Base-by-base conservation (phyloP, 2,797 vertebrate genomes). In the Esox lucius region DNA sequence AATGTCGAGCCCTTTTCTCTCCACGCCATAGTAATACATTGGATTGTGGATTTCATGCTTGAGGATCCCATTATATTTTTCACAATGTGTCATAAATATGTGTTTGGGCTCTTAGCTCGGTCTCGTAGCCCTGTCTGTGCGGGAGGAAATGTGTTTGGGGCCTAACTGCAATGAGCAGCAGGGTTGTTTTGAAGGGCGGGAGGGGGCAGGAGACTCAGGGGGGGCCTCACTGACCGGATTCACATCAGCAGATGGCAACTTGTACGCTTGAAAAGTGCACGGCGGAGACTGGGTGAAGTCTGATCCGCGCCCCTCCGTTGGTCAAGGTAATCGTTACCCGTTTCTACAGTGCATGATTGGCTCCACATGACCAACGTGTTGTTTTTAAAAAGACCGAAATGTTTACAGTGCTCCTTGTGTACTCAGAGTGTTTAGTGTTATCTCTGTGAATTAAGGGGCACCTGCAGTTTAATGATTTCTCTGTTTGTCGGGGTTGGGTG, bases 31-130 rank as follows among this genome's bases (percentile, higher is more conserved):
- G 84, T 88, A 89, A 91, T 87, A 83, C 85, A 74, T 91, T 91
- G 81, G 80, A 86, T 86, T 90, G 78, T 85, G 82, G 88, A 93
- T 92, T 91, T 90, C 88, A 93, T 79, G 87, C 88, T 78, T 74
- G 75, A 87, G 84, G 87, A 88, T 92, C 79, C 83, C 68, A 85
- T 89, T 87, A 85, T 74, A 56, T 81, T 88, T 61, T 17, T 85
- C 85, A 76, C 72, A 65, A 87, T 85, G 84, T 84, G 89, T 85
- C 86, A 87, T 88, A 89, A 90, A 91, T 91, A 89, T 81, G 87
- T 89, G 88, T 90, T 89, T 87, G 82, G 86, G 73, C 79, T 76
- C 80, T 76, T 80, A 84, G 82, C 85, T 85, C 77, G 74, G 83
- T 84, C 83, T 86, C 85, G 79, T 83, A 75, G 53, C 76, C 71